A percentile compares a stretch with the other conserved stretches of the same genome.
Evolutionary conservation across 2,113 vertebrate genomes (phyloP).

Genomic region (Cichladusa arquata): DNA sequence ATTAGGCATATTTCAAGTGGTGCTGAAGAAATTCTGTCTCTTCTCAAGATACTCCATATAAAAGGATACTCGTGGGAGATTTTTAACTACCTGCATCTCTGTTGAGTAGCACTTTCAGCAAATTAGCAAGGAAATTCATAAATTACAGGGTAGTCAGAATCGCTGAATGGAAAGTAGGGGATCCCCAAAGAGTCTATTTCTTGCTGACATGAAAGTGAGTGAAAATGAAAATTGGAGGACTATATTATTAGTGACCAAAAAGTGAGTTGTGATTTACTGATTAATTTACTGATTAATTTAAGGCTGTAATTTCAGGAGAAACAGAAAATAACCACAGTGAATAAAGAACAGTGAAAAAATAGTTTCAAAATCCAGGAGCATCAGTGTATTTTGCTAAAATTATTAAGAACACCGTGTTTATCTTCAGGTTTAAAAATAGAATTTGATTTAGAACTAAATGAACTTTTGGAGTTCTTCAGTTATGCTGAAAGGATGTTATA

Average conservation of each 20-base stretch:
- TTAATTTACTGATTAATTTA: background rate
- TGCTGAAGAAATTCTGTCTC: background rate
- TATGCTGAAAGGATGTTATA: background rate
- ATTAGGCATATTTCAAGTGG: background rate
- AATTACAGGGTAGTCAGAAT: background rate
- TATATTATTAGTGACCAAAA: background rate
- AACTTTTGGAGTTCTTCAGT: background rate
- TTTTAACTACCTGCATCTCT: background rate
- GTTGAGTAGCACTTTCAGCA: background rate
- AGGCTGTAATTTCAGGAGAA: background rate
- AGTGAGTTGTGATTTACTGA: background rate
- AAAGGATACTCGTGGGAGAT: background rate
- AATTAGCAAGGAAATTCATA: constrained; percentile 2
- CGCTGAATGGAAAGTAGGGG: background rate
- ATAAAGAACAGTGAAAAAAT: background rate
- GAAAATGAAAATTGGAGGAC: background rate
- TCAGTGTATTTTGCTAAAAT: background rate
- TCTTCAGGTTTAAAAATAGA: background rate
- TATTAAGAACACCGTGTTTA: background rate
- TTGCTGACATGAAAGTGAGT: background rate
- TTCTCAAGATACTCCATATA: background rate
- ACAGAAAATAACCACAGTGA: background rate
- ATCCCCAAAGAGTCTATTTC: background rate
- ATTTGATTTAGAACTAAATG: background rate
- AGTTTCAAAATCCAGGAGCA: background rate